Evolutionary conservation across 2,797 vertebrate genomes (phyloP).

Genomic region (Distichodus sexfasciatus): DNA sequence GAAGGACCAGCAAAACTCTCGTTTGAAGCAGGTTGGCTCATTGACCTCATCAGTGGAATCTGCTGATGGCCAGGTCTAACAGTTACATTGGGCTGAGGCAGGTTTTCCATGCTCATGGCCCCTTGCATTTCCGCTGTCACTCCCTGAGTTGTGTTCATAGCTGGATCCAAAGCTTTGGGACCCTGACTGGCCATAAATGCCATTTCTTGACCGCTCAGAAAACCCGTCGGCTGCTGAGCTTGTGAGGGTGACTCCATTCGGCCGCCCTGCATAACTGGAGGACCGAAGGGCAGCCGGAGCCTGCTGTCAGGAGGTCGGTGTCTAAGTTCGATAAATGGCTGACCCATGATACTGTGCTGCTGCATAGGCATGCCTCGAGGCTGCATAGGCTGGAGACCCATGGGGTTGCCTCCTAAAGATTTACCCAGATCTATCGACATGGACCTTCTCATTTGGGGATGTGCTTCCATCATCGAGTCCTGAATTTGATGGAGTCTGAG

Average conservation of each 20-base stretch:
- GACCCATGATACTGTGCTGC: conserved; percentile 95
- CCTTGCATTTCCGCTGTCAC: conserved; percentile 71
- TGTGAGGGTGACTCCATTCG: conserved; percentile 76
- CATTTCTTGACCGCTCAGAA: conserved; percentile 77
- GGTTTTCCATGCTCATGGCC: conserved; percentile 81
- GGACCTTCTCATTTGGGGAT: conserved; percentile 87
- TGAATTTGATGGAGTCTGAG: conserved; percentile 84
- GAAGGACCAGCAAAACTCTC: conserved; percentile 75
- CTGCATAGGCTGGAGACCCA: conserved; percentile 82
- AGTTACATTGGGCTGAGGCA: conserved; percentile 75
- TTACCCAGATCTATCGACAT: conserved; percentile 85
- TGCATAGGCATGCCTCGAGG: conserved; percentile 84
- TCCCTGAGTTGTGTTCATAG: conserved; percentile 65
- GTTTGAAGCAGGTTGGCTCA: conserved; percentile 80
- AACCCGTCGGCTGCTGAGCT: conserved; percentile 72
- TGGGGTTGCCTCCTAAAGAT: conserved; percentile 70
- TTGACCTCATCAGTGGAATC: conserved; percentile 77
- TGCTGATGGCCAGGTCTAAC: conserved; percentile 70
- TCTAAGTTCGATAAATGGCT: conserved; percentile 92
- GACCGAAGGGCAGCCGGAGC: conserved; percentile 77
- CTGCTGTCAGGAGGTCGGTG: conserved; percentile 88
- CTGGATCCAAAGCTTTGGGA: conserved; percentile 76
- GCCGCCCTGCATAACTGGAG: conserved; percentile 67
- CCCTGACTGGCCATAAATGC: conserved; percentile 72
- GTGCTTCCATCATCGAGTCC: conserved; percentile 70